Evolutionary conservation across 1,140 invertebrate genomes (phyloP).

Genomic region (Drosophila bocki): DNA sequence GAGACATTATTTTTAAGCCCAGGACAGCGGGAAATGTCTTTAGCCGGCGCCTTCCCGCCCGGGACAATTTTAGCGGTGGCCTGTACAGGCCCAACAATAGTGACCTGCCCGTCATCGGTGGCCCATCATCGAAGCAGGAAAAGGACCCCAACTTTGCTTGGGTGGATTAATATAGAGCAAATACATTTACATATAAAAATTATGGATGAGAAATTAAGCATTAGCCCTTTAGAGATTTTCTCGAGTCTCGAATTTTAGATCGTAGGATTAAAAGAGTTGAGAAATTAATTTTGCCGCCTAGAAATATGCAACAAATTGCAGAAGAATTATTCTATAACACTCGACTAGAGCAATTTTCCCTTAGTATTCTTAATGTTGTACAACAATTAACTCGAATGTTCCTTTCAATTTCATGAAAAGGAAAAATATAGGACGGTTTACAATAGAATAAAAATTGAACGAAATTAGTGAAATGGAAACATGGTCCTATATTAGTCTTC

Average conservation of each 20-base stretch:
- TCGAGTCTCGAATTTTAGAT: too few relatives aligned
- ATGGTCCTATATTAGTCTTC: neutral
- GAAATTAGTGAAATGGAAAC: neutral
- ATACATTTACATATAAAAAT: neutral
- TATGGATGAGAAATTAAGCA: too few relatives aligned
- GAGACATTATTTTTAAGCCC: conserved; percentile 50
- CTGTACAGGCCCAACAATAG: conserved; percentile 67
- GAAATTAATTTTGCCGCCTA: neutral
- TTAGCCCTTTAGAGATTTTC: neutral
- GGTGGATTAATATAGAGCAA: conserved; percentile 57
- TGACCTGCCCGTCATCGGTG: conserved; percentile 51
- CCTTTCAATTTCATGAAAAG: neutral
- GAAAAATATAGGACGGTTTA: neutral
- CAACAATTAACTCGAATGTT: neutral
- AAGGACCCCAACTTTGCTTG: conserved; percentile 81
- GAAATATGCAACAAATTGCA: neutral
- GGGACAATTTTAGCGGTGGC: conserved; percentile 38
- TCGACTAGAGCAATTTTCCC: neutral
- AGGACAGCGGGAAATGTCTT: conserved; percentile 60
- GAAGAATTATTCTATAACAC: neutral
- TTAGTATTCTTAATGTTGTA: neutral
- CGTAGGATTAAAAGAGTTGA: too few relatives aligned
- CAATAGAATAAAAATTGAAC: neutral
- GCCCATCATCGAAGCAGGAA: conserved; percentile 31
- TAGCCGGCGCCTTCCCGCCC: conserved; percentile 45